Evolutionary conservation across 2,113 vertebrate genomes (phyloP), one percentile per base, ranked within the genome.

Genomic region (Entomyzon cyanotis): DNA sequence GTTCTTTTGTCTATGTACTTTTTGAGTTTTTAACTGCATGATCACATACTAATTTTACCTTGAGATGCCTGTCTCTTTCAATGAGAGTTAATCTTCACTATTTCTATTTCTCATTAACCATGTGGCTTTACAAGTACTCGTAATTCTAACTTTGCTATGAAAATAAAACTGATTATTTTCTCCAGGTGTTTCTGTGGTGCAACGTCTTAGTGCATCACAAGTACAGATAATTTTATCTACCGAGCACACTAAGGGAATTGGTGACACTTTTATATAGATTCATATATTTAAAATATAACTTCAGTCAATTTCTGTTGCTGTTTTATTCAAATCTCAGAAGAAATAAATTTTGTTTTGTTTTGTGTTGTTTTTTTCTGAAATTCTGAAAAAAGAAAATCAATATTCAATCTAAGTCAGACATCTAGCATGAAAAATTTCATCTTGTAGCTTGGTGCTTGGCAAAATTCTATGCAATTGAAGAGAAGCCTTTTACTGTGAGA

Each of bases 391-490:
- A 69, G 24, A 84, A 96, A 95, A 96, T 94, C 92, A 81, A 81
- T 93, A 94, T 90, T 84, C 76, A 90, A 81, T 93, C 68, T 78
- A 77, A 96, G 56, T 78, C 83, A 94, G 88, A 89, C 53, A 95
- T 60, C 35, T 56, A 60, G 13, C 4, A 5, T 90, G 83, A 95
- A 96, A 96, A 94, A 95, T 86, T 90, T 92, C 46, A 49, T 11
- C 52, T 74, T 50, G 28, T 68, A 91, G 22, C n/a, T 39, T 76
- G 47, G 75, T 74, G 52, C 41, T 42, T 50, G 30, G 27, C 15
- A 64, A 94, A 74, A 44, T 56, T 78, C 11, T 17, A 46, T 28
- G 28, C 31, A 75, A 86, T 68, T 81, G 75, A 71, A 88, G 85
- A 63, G 15, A 86, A 80, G 22, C 11, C 12, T 88, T 69, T 77